phyloP scores from a whole-genome alignment of 2,888 invertebrate species.

The Hedychridium roseum region DNA sequence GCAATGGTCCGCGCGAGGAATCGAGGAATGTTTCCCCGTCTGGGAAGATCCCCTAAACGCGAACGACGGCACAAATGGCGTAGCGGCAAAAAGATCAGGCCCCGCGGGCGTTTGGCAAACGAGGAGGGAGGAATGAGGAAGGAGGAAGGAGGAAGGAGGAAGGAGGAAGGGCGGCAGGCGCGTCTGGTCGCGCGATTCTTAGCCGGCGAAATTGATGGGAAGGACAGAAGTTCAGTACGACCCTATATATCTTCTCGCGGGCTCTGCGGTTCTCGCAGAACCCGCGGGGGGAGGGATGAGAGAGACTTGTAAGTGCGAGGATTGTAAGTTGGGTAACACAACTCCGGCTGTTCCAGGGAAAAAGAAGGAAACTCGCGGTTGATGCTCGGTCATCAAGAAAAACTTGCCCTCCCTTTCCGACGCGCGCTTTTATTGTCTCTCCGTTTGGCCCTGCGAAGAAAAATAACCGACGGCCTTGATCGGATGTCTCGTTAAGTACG shows the following conservation, averaged over 20 bases:
- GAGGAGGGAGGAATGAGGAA: conserved; percentile 20
- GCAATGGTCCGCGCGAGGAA: conserved; percentile 10
- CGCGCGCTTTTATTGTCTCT: not conserved
- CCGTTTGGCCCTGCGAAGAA: no score
- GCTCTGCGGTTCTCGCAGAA: conserved; percentile 13
- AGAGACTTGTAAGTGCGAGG: conserved; percentile 18
- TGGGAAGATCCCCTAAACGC: conserved; percentile 33
- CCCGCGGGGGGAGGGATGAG: conserved; percentile 13
- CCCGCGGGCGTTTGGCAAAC: conserved; percentile 41
- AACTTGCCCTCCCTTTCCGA: conserved; percentile 11
- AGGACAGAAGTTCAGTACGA: conserved; percentile 52
- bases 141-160: conserved; percentile 18
- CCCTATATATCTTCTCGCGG: conserved; percentile 44
- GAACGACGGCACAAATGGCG: conserved; percentile 18
- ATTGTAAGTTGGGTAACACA: conserved; percentile 44
- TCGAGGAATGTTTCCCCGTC: conserved; percentile 35
- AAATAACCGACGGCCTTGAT: no score
- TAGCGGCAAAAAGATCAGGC: conserved; percentile 42
- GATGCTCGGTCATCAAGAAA: conserved; percentile 44
- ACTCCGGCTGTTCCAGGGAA: conserved; percentile 22
- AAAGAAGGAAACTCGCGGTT: conserved; percentile 22
- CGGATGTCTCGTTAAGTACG: no score
- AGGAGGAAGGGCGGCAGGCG: conserved; percentile 25
- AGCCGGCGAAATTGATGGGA: conserved; percentile 50
- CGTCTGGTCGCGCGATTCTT: conserved; percentile 44